phyloP scores from a whole-genome alignment of 2,797 vertebrate species.

The Micrastur ruficollis region DNA sequence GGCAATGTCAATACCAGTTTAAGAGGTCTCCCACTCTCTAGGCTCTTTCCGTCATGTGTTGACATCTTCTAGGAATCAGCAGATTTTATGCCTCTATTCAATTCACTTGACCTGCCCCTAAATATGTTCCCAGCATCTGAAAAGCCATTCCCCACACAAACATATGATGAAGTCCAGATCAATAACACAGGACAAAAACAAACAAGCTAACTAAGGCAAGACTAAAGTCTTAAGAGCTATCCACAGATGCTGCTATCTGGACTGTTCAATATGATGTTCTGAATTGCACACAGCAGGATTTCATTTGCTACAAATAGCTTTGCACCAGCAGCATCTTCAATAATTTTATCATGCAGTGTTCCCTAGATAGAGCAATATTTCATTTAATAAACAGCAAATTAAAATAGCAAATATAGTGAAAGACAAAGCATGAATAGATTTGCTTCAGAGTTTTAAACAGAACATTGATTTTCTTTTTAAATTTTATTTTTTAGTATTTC shows the following conservation, averaged over 20 bases:
- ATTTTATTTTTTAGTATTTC: conserved; percentile 56
- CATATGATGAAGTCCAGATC: conserved; percentile 63
- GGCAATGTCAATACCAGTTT: conserved; percentile 41
- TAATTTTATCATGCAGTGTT: conserved; percentile 67
- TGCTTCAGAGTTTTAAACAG: conserved; percentile 50
- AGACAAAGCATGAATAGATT: conserved; percentile 43
- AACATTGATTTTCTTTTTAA: conserved; percentile 13
- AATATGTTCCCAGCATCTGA: conserved; percentile 40
- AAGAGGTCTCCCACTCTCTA: conserved; percentile 51
- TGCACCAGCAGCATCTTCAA: conserved; percentile 64
- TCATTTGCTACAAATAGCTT: conserved; percentile 73
- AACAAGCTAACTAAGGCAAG: conserved; percentile 59
- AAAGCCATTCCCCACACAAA: conserved; percentile 54
- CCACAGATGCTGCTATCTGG: conserved; percentile 56
- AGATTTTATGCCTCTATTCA: conserved; percentile 52
- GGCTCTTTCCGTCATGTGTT: conserved; percentile 31
- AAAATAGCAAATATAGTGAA: conserved; percentile 58
- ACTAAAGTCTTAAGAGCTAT: conserved; percentile 52
- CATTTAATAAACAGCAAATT: conserved; percentile 72
- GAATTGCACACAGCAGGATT: conserved; percentile 72
- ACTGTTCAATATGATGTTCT: conserved; percentile 67
- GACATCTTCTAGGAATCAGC: conserved; percentile 64
- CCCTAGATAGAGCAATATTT: conserved; percentile 62
- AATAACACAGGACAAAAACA: conserved; percentile 54
- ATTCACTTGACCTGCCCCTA: conserved; percentile 53